Evolutionary conservation across 2,888 invertebrate species (phyloP).

Genomic region (Blera fallax): DNA sequence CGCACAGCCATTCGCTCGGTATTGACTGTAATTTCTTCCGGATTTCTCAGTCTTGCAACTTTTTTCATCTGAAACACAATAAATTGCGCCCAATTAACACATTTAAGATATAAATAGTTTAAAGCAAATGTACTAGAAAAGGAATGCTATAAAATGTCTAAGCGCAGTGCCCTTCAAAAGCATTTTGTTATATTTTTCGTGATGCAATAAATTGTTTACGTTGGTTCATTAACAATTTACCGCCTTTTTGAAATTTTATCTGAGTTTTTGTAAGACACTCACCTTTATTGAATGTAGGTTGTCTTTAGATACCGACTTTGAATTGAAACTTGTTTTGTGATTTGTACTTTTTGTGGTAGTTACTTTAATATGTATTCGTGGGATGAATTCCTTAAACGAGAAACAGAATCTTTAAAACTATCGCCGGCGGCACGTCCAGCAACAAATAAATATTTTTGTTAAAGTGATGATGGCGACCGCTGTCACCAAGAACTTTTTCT

Average conservation of each 20-base stretch:
- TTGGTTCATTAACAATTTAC: slow-evolving; percentile 9
- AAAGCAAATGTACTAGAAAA: background rate
- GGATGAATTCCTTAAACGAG: background rate
- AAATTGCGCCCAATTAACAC: background rate
- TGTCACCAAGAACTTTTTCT: slow-evolving; percentile 8
- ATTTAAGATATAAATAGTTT: slow-evolving; percentile 16
- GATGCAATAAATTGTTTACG: slow-evolving; percentile 6
- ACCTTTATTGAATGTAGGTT: background rate
- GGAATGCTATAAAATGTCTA: background rate
- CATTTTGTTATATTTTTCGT: background rate
- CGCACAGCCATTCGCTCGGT: slow-evolving; percentile 75
- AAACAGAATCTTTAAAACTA: background rate
- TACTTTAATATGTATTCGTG: background rate
- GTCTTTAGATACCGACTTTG: background rate
- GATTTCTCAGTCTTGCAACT: slow-evolving; percentile 51
- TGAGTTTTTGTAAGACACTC: background rate
- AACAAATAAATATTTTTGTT: slow-evolving; percentile 40
- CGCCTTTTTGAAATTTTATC: slow-evolving; percentile 25
- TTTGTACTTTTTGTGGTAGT: background rate
- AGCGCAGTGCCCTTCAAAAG: background rate
- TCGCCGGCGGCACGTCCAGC: background rate
- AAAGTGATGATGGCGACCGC: background rate
- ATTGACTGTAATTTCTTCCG: slow-evolving; percentile 30
- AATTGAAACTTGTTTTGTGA: background rate
- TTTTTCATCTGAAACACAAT: slow-evolving; percentile 48